Base-by-base conservation (phyloP, 23 tunicate species). In the Clavelina lepadiformis region DNA sequence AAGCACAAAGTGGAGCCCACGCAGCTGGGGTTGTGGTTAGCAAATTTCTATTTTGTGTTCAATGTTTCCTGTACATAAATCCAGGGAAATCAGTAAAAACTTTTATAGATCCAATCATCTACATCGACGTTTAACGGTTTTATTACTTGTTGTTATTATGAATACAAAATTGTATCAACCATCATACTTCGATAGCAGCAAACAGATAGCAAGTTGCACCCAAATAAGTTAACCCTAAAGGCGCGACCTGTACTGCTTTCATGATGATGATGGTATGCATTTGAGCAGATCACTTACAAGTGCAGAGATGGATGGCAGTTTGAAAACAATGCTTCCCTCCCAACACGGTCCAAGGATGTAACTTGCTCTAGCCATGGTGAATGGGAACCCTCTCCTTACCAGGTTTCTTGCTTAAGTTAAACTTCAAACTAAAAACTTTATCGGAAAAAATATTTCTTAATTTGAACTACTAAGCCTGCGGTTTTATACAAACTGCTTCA, bases 251-350 rank as follows among this genome's bases (percentile, higher is more conserved):
- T n/a, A n/a, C n/a, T n/a, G n/a, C n/a, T n/a, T n/a, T n/a, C n/a
- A n/a, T n/a, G n/a, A n/a, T n/a, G n/a, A n/a, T n/a, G n/a, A n/a
- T n/a, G n/a, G n/a, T n/a, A n/a, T n/a, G n/a, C n/a, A n/a, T n/a
- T n/a, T n/a, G n/a, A n/a, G 0, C 38, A 79, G 85, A 41, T 79
- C 28, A 69, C 61, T 22, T 79, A 79, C 70, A 68, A 70, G 22
- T 79, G 85, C 45, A 35, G 61, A 8, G 28, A 22, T 30, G 71
- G 71, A 8, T 66, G 68, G 68, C 28, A 38, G 37, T 69, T 79
- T 46, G 1, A 44, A 57, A 33, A 53, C 58, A 53, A 5, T 7
- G 7, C 15, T 8, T 53, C 26, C 26, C 20, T n/a, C 6, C 58
- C 58, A n/a, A n/a, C 58, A n/a, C 58, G 26, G n/a, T n/a, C 19